Conservation (phyloP, 2,888 invertebrate genomes). For the Cremastinae sp. region DNA sequence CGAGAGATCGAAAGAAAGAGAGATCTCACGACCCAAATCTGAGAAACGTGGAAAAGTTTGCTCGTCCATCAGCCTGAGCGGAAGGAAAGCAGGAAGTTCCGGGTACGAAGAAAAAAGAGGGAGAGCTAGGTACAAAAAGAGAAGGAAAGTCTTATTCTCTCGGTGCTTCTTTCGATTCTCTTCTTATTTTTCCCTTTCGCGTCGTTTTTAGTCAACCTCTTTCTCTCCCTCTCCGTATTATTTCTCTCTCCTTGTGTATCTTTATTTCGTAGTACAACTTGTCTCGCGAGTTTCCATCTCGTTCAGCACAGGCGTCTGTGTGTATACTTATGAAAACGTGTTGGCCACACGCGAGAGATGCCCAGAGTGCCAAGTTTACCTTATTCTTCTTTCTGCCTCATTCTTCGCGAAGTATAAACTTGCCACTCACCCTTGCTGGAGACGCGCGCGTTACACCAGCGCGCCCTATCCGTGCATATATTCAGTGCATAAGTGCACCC, state of each 20-base stretch:
- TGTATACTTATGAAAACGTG: conserved; percentile 42
- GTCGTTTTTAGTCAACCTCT: conserved; percentile 63
- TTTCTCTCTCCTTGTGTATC: conserved; percentile 53
- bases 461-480: conserved; percentile 17
- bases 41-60: conserved; percentile 77
- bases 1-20: conserved; percentile 61
- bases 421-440: conserved; percentile 56
- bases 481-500: conserved; percentile 21
- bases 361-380: conserved; percentile 64
- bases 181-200: conserved; percentile 57
- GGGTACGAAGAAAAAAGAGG: conserved; percentile 70
- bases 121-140: conserved; percentile 63
- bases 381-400: conserved; percentile 59
- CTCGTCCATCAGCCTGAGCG: conserved; percentile 78
- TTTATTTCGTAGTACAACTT: conserved; percentile 60
- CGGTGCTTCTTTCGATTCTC: conserved; percentile 62
- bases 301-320: conserved; percentile 43
- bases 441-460: conserved; percentile 37
- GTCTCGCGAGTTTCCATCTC: conserved; percentile 53
- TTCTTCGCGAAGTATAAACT: conserved; percentile 63
- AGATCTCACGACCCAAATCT: conserved; percentile 78
- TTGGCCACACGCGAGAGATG: conserved; percentile 29
- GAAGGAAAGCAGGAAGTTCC: conserved; percentile 79
- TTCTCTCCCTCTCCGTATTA: conserved; percentile 37
- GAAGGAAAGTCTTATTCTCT: conserved; percentile 64